These are phyloP conservation scores for Rhopalosiphum maidis DNA, from an alignment of 1,140 invertebrate species.

Conservation along the genomic window DNA sequence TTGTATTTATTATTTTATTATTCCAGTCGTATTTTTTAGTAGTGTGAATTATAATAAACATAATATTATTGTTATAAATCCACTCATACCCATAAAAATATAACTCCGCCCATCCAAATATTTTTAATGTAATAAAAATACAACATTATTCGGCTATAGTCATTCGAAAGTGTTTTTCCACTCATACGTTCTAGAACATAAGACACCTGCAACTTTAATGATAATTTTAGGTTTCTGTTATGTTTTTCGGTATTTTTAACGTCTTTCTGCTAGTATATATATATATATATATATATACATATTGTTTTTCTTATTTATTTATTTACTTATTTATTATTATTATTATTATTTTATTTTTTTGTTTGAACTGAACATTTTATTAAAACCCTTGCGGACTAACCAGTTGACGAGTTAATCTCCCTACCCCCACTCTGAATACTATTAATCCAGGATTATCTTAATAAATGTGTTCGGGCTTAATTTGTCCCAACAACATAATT, in stretches of 20 bases:
- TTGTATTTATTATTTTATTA: no score
- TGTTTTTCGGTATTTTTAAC: background rate
- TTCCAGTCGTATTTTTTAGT: no score
- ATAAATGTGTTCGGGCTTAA: constrained; percentile 43
- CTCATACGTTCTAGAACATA: no score
- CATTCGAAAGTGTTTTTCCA: background rate
- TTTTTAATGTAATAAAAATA: background rate
- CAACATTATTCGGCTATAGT: background rate
- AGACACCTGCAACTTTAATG: background rate
- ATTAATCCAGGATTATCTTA: constrained; percentile 45
- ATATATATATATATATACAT: no score
- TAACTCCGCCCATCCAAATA: background rate
- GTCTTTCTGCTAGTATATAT: background rate
- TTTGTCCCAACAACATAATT: constrained; percentile 20
- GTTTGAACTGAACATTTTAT: background rate
- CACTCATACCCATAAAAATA: no score
- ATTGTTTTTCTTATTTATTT: background rate
- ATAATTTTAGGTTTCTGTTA: background rate
- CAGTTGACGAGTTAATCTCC: background rate
- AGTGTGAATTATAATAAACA: no score
- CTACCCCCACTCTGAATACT: background rate
- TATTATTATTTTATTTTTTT: background rate
- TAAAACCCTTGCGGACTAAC: background rate
- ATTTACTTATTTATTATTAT: background rate
- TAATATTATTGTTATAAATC: no score